Base-by-base conservation (phyloP, 2,888 invertebrate genomes). In the Andrena camellia region DNA sequence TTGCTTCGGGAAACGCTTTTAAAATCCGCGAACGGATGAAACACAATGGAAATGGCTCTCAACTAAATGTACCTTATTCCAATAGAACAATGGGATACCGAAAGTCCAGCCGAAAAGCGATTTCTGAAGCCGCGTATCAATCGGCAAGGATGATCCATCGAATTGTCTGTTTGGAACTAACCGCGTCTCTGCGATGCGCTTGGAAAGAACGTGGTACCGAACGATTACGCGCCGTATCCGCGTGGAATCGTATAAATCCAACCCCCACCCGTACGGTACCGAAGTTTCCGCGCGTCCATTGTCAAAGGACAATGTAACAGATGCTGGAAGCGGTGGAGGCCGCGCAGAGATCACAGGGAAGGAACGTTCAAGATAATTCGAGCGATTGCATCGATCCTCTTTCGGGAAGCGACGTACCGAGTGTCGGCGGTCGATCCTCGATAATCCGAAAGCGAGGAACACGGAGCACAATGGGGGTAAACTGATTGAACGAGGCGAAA, bases 401-500 rank as follows among this genome's bases (percentile, higher is more conserved):
- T 59, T 71, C 31, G 48, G 23, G 57, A 57, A 29, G 31, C 67
- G 52, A 31, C n/a, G 59, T 17, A 26, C 23, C 29, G 74, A 59
- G 67, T 68, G 35, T 60, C 81, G 31, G 60, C 31, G 84, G 60
- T 70, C 63, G 78, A 83, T 59, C 66, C 78, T 33, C 26, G 79
- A 84, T 86, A 86, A 84, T 86, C 66, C 64, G 66, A 74, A 80
- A 86, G 66, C 73, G 59, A 17, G 73, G 71, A 57, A 73, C 67
- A 59, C 67, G 68, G 35, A 33, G 26, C 77, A 74, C 79, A 86
- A 86, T 81, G 52, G 64, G 26, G 71, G 57, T 74, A 75, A 78
- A 87, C 71, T 74, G 78, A 86, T 87, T 76, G 81, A 86, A 64
- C 81, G 62, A 50, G 66, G 57, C 59, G 70, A 84, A 57, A 78